Evolutionary conservation across 2,113 vertebrate genomes (phyloP), one percentile per base, ranked within the genome.

Genomic region (Charina bottae): DNA sequence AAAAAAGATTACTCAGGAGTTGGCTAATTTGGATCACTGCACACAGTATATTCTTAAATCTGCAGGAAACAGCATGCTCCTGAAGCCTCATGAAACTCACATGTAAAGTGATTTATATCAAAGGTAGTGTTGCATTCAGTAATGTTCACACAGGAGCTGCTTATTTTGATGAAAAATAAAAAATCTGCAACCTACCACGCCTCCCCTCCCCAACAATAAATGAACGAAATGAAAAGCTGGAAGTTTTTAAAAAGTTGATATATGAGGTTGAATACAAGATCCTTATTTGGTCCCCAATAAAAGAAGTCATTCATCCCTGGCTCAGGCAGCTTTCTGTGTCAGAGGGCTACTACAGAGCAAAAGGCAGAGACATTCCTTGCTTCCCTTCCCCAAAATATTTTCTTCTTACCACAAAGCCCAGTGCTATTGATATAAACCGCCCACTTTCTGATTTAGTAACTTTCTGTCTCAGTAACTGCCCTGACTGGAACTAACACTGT

Each of bases 121-220:
- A 93, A 95, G 24, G 62, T 93, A 83, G 88, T 0, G 1, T 85
- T 95, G 72, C 68, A 92, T 88, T 23, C 11, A n/a, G 4, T 33
- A 78, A 1, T 68, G 24, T 90, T 93, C 92, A 85, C 90, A 85
- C 92, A 87, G 62, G 10, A 72, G 88, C 13, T 64, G 26, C 60
- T 94, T 91, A 68, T 93, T 96, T 96, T 89, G 5, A 17, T 93
- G 94, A 91, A 92, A 56, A 72, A 59, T 46, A 56, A 91, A 92
- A 93, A 94, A 92, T 86, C 42, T 87, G 58, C 42, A 92, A 78
- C 5, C 91, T 89, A 94, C 92, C 90, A 72, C 53, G 33, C 90
- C 0, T 0, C 89, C 91, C 9, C n/a, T 93, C 89, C 83, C 23
- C 56, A 17, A 83, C 85, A 91, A 93, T 92, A 72, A 68, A 55